These are phyloP conservation scores for Heliconius himera DNA, from an alignment of 1,140 invertebrate genomes.

Conservation along the genomic window DNA sequence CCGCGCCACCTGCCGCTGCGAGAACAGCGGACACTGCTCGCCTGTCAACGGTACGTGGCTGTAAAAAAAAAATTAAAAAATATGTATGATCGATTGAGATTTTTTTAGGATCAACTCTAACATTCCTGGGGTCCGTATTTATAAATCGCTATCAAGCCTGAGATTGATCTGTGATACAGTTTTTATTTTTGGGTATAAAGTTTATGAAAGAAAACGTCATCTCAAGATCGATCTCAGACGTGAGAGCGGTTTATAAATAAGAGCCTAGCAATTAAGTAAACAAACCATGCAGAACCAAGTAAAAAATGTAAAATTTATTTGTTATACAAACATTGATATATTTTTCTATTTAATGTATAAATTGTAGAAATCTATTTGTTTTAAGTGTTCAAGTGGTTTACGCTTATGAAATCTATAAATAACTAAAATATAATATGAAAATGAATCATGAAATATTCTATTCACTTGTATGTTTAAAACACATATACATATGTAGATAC, in stretches of 20 bases:
- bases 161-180: no score
- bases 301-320: not conserved
- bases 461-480: not conserved
- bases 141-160: no score
- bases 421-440: not conserved
- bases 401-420: not conserved
- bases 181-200: no score
- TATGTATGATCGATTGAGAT: no score
- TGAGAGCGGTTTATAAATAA: no score
- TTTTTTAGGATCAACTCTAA: no score
- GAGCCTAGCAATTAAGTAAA: no score
- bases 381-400: not conserved
- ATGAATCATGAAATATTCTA: not conserved
- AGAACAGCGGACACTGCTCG: slow-evolving; percentile 94
- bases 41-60: slow-evolving; percentile 86
- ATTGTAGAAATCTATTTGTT: not conserved
- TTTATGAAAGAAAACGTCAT: no score
- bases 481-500: no score
- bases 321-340: not conserved
- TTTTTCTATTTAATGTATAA: not conserved
- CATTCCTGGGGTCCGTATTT: no score
- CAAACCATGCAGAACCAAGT: not conserved
- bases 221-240: no score
- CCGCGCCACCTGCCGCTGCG: slow-evolving; percentile 88
- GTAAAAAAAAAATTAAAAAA: no score